phyloP scores from a whole-genome alignment of 1,140 invertebrate species.

The Luehdorfia chinensis region DNA sequence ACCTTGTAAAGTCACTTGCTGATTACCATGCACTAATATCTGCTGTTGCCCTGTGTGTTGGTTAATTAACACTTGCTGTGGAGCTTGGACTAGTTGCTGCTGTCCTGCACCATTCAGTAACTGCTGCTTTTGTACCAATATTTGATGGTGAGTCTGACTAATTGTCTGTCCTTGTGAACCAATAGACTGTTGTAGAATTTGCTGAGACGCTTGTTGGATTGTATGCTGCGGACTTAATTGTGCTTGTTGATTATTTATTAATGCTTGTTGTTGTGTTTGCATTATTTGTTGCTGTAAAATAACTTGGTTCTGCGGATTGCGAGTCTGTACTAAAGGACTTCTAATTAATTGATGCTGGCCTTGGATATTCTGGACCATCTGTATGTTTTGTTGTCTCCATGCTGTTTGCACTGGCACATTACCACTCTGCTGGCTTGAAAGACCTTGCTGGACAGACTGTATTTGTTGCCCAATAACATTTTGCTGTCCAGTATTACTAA shows the following conservation, averaged over 20 bases:
- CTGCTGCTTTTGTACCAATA: constrained; percentile 72
- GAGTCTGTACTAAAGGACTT: constrained; percentile 65
- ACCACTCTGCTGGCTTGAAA: constrained; percentile 54
- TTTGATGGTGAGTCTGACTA: constrained; percentile 66
- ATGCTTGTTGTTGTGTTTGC: constrained; percentile 67
- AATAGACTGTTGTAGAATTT: constrained; percentile 64
- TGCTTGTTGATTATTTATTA: constrained; percentile 65
- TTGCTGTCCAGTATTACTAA: constrained; percentile 50
- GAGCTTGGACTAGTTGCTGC: constrained; percentile 66
- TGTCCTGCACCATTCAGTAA: constrained; percentile 55
- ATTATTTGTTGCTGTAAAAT: constrained; percentile 74
- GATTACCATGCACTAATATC: constrained; percentile 68
- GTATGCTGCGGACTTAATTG: constrained; percentile 65
- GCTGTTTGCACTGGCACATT: constrained; percentile 64
- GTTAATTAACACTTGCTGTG: constrained; percentile 66
- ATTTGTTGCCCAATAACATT: constrained; percentile 64
- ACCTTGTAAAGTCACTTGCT: constrained; percentile 66
- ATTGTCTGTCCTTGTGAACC: constrained; percentile 58
- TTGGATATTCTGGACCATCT: constrained; percentile 70
- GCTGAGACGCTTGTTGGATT: constrained; percentile 60
- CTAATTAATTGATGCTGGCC: constrained; percentile 71
- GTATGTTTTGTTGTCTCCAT: constrained; percentile 76
- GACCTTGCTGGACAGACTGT: constrained; percentile 58
- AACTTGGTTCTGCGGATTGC: constrained; percentile 71
- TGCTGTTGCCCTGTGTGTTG: constrained; percentile 71